Evolutionary conservation across 2,797 vertebrate species (phyloP), one percentile per base, ranked within the genome.

Genomic region (Sebastes taczanowskii): DNA sequence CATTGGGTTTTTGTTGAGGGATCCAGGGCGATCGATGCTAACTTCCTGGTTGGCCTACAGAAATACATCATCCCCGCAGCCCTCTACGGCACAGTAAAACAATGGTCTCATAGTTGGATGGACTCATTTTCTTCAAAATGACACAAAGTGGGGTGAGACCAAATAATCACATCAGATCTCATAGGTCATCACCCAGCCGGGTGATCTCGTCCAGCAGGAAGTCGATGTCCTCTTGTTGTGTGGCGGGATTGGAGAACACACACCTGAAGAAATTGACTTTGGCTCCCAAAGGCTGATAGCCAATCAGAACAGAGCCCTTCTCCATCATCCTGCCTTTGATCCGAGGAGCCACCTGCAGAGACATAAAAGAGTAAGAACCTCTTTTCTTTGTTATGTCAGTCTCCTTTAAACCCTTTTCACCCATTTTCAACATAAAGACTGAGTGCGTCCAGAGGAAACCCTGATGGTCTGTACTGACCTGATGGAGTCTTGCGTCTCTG

Each of bases 321-420:
- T 95, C 93, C 90, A 91, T 93, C 93, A 96, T 94, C 66, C 91
- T 83, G 22, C 80, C 86, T 94, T 97, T 97, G 78, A 96, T 96
- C 68, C 76, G 92, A 56, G 95, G 90, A 77, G 93, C 84, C 81
- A 96, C 94, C 94, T 95, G 84, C 49, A 70, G 35, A 75, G 42
- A 58, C 11, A 30, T 3, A 2, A 52, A 52, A 23, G 14, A n/a
- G 20, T 52, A 11, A 61, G 7, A 55, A 22, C 49, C 27, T 9
- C 1, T 35, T 32, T 23, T 34, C 11, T 35, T 14, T 46, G 16
- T 34, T 56, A 16, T 3, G n/a, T 20, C 46, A 11, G 16, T 60
- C 13, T n/a, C 3, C 14, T 53, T 29, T 16, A 34, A 52, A 67
- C n/a, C n/a, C 5, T 4, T 38, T 7, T 32, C 10, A 29, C 18